phyloP scores from a whole-genome alignment of 2,888 invertebrate species.

The Antheraea yamamai region DNA sequence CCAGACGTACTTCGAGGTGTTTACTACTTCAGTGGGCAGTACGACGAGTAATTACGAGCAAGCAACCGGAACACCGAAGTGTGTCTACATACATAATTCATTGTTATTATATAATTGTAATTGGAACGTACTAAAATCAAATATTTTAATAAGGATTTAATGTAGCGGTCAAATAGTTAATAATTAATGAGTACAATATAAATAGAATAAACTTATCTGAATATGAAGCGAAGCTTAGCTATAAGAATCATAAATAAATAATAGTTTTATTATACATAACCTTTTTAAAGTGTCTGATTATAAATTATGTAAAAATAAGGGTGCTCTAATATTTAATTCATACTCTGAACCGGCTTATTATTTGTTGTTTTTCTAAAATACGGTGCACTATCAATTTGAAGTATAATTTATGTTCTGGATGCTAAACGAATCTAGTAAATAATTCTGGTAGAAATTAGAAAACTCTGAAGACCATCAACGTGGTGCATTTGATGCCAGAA shows the following conservation, averaged over 20 bases:
- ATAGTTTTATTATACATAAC: too few relatives aligned
- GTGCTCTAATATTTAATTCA: too few relatives aligned
- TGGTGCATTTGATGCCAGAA: too few relatives aligned
- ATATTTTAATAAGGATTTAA: not conserved
- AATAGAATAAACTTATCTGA: not conserved
- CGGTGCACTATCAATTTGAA: too few relatives aligned
- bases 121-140: not conserved
- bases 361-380: too few relatives aligned
- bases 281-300: too few relatives aligned
- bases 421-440: too few relatives aligned
- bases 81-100: not conserved
- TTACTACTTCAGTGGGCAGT: constrained; percentile 39
- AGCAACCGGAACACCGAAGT: constrained; percentile 32
- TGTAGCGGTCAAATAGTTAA: not conserved
- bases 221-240: not conserved
- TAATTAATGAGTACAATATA: not conserved
- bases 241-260: not conserved
- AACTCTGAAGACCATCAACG: too few relatives aligned
- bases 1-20: constrained; percentile 51
- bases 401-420: too few relatives aligned
- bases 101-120: not conserved
- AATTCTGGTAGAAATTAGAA: too few relatives aligned
- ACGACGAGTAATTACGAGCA: constrained; percentile 53
- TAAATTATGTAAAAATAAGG: too few relatives aligned
- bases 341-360: too few relatives aligned